A percentile compares a stretch with the other conserved stretches of the same genome.
Evolutionary conservation across 2,113 vertebrate genomes (phyloP).

Genomic region (Paedocypris sp.): DNA sequence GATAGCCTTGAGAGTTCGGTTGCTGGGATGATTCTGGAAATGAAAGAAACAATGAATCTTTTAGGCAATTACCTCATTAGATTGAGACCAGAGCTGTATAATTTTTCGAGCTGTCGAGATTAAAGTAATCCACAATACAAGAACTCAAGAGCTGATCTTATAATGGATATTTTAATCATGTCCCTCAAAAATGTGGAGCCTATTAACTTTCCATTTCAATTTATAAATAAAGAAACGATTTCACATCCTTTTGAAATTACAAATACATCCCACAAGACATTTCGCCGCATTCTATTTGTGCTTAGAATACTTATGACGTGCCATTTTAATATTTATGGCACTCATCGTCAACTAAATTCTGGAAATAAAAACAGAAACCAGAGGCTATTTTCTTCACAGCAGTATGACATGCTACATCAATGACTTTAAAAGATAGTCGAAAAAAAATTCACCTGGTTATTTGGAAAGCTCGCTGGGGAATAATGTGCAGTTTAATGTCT

Average conservation of each 20-base stretch:
- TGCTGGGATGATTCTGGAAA: constrained; percentile 42
- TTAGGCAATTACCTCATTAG: constrained; percentile 60
- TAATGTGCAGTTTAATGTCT: constrained; percentile 41
- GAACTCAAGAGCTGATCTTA: constrained; percentile 62
- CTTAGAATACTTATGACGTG: constrained; percentile 33
- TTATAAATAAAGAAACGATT: constrained; percentile 56
- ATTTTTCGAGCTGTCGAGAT: constrained; percentile 60
- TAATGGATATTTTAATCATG: constrained; percentile 66
- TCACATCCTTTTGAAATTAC: constrained; percentile 47
- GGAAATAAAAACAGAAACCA: background rate
- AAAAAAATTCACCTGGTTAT: constrained; percentile 41
- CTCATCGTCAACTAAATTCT: background rate
- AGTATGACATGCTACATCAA: background rate
- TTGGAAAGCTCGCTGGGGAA: constrained; percentile 23
- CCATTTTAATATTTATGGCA: constrained; percentile 34
- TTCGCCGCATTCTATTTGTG: constrained; percentile 39
- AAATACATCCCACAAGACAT: constrained; percentile 41
- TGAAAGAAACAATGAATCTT: constrained; percentile 56
- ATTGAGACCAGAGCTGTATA: constrained; percentile 54
- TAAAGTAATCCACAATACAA: constrained; percentile 64
- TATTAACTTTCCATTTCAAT: constrained; percentile 63
- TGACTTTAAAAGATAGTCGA: background rate
- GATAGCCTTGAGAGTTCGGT: constrained; percentile 45
- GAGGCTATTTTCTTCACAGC: background rate
- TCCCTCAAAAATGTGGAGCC: constrained; percentile 50